Conservation (phyloP, 2,797 vertebrate species). For the Emys orbicularis region DNA sequence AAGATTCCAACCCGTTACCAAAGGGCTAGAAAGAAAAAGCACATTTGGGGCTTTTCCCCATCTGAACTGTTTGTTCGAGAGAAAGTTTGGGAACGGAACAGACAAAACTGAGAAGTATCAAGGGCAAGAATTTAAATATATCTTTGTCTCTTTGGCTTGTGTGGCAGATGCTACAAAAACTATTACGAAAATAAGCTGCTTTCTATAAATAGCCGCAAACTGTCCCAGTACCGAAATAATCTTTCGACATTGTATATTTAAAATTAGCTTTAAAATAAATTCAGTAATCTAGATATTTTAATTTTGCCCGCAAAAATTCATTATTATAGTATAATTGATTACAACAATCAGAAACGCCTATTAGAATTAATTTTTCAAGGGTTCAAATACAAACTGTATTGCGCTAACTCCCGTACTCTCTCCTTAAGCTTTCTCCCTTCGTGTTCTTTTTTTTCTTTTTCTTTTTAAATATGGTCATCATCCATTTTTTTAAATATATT, state of each 20-base stretch:
- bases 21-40: neutral
- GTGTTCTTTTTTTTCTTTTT: neutral
- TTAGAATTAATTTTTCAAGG: neutral
- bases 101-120: neutral
- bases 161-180: neutral
- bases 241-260: neutral
- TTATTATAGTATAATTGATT: rapidly evolving
- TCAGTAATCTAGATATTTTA: rapidly evolving
- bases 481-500: neutral
- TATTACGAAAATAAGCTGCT: neutral
- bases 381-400: neutral
- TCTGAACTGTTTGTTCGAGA: neutral
- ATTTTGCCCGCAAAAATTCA: rapidly evolving
- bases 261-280: neutral
- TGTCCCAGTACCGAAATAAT: rapidly evolving
- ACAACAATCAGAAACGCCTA: rapidly evolving
- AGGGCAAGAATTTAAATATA: neutral
- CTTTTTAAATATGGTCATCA: neutral
- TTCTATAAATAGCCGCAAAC: neutral
- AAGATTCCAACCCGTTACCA: neutral
- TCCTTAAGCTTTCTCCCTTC: neutral
- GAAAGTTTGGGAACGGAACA: neutral
- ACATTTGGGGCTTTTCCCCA: rapidly evolving
- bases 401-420: neutral
- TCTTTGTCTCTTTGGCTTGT: neutral